Conservation (phyloP, 2,113 vertebrate genomes). For the Oceanites oceanicus region DNA sequence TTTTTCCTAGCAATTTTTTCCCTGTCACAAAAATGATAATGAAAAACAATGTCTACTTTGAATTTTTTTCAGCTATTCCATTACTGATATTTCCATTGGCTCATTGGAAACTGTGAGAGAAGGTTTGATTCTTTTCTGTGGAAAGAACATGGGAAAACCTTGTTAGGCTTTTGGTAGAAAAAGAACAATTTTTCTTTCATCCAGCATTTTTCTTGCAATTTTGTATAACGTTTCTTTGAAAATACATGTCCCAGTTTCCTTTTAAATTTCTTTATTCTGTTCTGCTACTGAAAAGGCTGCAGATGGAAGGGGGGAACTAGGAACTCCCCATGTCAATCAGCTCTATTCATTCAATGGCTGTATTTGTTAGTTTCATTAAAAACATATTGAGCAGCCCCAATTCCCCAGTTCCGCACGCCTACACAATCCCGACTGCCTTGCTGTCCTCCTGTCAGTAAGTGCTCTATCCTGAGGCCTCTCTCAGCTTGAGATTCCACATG, state of each 20-base stretch:
- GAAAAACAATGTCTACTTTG: conserved; percentile 2
- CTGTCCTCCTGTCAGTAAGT: not conserved
- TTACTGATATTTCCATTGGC: conserved; percentile 11
- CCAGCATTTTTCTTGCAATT: conserved; percentile 17
- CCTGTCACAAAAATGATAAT: not conserved
- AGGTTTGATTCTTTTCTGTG: conserved; percentile 17
- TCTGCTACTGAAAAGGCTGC: conserved; percentile 41
- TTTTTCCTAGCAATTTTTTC: conserved; percentile 1
- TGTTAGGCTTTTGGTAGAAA: not conserved
- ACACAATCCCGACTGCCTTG: not conserved
- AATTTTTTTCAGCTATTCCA: conserved; percentile 7
- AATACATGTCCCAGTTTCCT: not conserved
- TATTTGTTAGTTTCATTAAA: conserved; percentile 56
- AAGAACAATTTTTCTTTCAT: conserved; percentile 32
- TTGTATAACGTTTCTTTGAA: conserved; percentile 13
- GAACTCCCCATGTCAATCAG: conserved; percentile 24
- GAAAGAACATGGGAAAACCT: conserved; percentile 11
- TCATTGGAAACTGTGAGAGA: conserved; percentile 20
- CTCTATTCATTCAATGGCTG: conserved; percentile 15
- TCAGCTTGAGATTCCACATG: conserved; percentile 14
- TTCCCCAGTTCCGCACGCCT: not conserved
- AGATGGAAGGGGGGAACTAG: conserved; percentile 32
- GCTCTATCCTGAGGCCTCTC: conserved; percentile 28
- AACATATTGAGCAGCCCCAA: not conserved
- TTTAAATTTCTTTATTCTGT: conserved; percentile 15